Conservation (phyloP, 2,888 invertebrate species). For the Boloria euphrosyne region DNA sequence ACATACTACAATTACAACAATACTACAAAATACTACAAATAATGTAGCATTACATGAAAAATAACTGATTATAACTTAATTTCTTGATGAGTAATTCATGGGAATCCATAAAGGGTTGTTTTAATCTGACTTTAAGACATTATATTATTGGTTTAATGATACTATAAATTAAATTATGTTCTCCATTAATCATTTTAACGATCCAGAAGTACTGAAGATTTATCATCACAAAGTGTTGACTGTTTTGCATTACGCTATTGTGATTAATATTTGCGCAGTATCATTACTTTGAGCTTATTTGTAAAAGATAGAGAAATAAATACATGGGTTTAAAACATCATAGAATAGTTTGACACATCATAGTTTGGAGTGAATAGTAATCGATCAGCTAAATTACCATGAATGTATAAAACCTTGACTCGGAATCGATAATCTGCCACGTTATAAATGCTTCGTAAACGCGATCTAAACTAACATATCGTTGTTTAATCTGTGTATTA, state of each 20-base stretch:
- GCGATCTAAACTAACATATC: neutral
- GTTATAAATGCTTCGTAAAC: neutral
- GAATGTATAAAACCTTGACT: slow-evolving; percentile 28
- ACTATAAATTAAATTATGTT: slow-evolving; percentile 23
- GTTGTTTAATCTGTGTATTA: neutral
- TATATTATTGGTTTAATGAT: slow-evolving; percentile 21
- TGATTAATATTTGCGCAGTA: slow-evolving; percentile 14
- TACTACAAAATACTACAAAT: no score
- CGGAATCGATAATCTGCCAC: slow-evolving; percentile 19
- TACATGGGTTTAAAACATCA: neutral
- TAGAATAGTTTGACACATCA: no score
- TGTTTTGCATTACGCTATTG: slow-evolving; percentile 13
- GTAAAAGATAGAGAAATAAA: slow-evolving; percentile 1
- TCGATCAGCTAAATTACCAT: slow-evolving; percentile 24
- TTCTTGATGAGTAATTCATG: slow-evolving; percentile 2
- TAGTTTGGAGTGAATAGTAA: slow-evolving; percentile 19
- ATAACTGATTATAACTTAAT: no score
- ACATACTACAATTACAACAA: no score
- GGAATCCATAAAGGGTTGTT: slow-evolving; percentile 20
- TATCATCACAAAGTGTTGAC: slow-evolving; percentile 7
- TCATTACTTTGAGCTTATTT: neutral
- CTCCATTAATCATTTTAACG: slow-evolving; percentile 26
- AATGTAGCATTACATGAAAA: no score
- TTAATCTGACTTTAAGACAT: slow-evolving; percentile 11
- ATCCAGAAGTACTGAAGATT: slow-evolving; percentile 9